Evolutionary conservation across 2,888 invertebrate species (phyloP).

Genomic region (Atethmia centrago): DNA sequence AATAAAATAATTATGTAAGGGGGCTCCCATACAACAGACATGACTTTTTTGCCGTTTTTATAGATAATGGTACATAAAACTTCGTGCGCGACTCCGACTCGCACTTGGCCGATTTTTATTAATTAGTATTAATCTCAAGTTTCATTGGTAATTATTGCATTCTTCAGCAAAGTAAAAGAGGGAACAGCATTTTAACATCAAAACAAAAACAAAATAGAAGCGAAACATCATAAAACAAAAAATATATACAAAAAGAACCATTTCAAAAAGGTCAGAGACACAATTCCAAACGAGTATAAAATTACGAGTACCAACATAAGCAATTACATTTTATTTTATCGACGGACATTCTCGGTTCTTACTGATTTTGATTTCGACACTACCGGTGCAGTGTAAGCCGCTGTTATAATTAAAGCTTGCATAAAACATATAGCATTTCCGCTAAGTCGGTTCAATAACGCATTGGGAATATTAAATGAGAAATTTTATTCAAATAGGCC

Average conservation of each 20-base stretch:
- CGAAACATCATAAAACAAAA: conserved; percentile 28
- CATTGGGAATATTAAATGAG: conserved; percentile 66
- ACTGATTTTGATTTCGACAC: conserved; percentile 61
- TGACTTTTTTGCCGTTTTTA: too few species aligned
- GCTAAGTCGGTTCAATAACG: conserved; percentile 61
- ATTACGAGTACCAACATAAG: conserved; percentile 54
- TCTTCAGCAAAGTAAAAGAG: not conserved
- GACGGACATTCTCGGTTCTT: conserved; percentile 39
- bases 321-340: conserved; percentile 64
- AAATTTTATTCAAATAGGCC: conserved; percentile 68
- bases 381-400: conserved; percentile 38
- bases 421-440: conserved; percentile 66
- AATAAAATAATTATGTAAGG: too few species aligned
- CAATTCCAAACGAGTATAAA: conserved; percentile 52
- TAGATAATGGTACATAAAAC: too few species aligned
- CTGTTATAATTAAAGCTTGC: conserved; percentile 59
- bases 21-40: too few species aligned
- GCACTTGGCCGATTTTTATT: too few species aligned
- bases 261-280: conserved; percentile 64
- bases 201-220: conserved; percentile 30
- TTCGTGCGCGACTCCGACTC: too few species aligned
- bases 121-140: not conserved
- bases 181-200: conserved; percentile 3
- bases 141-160: conserved; percentile 18
- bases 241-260: conserved; percentile 24